Conservation (phyloP, 2,888 invertebrate species). For the Drosophila austrosaltans region DNA sequence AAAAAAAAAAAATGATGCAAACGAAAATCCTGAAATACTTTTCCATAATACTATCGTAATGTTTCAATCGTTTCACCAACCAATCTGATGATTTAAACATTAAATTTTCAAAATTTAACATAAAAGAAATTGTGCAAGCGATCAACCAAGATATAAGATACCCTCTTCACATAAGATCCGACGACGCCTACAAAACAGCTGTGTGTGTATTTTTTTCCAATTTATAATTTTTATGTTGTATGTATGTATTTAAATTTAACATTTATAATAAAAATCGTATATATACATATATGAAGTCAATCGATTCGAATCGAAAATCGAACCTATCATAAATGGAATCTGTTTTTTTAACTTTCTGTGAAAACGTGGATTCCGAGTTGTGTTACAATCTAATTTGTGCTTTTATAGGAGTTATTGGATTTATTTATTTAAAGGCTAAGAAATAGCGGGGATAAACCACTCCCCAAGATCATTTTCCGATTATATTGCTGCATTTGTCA, state of each 20-base stretch:
- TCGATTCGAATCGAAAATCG: constrained; percentile 39
- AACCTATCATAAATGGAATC: background rate
- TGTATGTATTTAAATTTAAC: constrained; percentile 78
- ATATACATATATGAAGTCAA: constrained; percentile 40
- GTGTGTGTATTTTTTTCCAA: constrained; percentile 70
- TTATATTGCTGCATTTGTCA: no score
- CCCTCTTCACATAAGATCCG: constrained; percentile 24
- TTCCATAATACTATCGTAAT: constrained; percentile 46
- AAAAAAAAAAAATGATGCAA: constrained; percentile 1
- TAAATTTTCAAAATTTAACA: constrained; percentile 32
- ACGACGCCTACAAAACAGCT: constrained; percentile 49
- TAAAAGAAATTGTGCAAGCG: constrained; percentile 28
- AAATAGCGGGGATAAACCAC: no score
- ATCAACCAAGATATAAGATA: constrained; percentile 51
- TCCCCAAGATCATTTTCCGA: no score
- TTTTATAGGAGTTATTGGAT: no score
- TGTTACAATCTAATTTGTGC: no score
- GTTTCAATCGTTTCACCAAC: constrained; percentile 45
- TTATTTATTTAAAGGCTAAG: no score
- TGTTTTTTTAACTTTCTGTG: no score
- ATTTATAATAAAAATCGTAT: constrained; percentile 77
- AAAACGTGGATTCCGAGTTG: no score
- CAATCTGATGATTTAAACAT: constrained; percentile 41
- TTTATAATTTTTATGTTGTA: constrained; percentile 78
- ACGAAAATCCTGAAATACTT: constrained; percentile 54